Percentiles rank a stretch among this genome's conserved stretches.
phyloP scores from a whole-genome alignment of 2,113 vertebrate genomes.

The Eudorcas thomsonii region DNA sequence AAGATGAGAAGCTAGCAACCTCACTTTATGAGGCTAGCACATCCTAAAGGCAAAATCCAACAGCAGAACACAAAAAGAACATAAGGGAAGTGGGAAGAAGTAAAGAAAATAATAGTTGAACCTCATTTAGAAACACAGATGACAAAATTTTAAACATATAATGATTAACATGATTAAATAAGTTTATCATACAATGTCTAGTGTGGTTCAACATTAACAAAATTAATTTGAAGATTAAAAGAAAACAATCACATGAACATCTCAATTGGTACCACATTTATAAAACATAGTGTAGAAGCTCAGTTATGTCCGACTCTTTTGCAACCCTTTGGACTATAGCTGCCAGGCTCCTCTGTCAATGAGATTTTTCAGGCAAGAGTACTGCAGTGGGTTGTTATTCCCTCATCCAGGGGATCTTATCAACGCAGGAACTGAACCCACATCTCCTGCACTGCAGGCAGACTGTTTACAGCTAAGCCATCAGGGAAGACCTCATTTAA shows the following conservation, averaged over 20 bases:
- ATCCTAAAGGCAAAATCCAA: not conserved
- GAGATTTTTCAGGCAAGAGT: not conserved
- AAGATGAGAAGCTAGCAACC: not conserved
- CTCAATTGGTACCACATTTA: not conserved
- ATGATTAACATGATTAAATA: not conserved
- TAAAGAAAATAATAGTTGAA: not conserved
- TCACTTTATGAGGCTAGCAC: not conserved
- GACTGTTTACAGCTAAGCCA: not conserved
- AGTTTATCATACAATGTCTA: not conserved
- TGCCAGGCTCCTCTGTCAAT: not conserved
- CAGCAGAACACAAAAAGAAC: not conserved
- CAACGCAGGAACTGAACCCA: not conserved
- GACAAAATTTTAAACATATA: not conserved
- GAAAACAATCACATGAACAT: not conserved
- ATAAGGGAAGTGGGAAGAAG: not conserved
- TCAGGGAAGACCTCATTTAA: not conserved
- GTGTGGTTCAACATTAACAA: not conserved
- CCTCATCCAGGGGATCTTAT: not conserved
- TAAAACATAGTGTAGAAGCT: not conserved
- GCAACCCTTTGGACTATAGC: not conserved
- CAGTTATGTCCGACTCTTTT: not conserved
- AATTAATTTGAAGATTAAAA: not conserved
- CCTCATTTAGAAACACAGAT: not conserved
- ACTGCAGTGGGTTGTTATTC: not conserved
- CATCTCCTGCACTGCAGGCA: not conserved